Evolutionary conservation across 2,797 vertebrate genomes (phyloP), one percentile per base, ranked within the genome.

Genomic region (Danio jaintianensis): DNA sequence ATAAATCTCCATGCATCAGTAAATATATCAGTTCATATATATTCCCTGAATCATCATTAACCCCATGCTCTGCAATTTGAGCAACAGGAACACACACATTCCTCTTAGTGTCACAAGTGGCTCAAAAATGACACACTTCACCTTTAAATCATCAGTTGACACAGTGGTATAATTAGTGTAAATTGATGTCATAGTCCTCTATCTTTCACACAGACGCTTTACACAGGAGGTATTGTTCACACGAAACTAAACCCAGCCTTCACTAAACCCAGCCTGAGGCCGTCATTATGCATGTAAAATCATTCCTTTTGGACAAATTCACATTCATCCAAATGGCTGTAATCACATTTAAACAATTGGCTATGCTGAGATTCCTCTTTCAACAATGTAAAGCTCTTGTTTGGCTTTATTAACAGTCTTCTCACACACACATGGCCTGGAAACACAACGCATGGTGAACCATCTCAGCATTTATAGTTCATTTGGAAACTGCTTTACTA

Each of bases 281-380:
- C 6, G 7, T 64, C 40, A 73, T 80, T 73, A 80, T 79, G 78
- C 77, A 67, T 84, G 79, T 74, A 63, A 85, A 83, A 86, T 84
- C 84, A 78, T 69, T 84, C 83, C 82, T 83, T 82, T 85, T 83
- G 79, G 80, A 79, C 72, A 66, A 75, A 76, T 85, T 81, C 48
- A 15, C 83, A 75, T 58, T 29, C 70, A 77, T 84, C 67, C 56
- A 12, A 64, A 61, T 2, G 18, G 55, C 55, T 79, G 85, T 86
- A 86, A 86, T 86, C 81, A 75, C 75, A 58, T 84, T 84, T 76
- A 63, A 68, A 80, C 70, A 81, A 84, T 86, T 62, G 70, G 78
- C 20, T 74, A 66, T 81, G 80, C 73, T 58, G 36, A 82, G 56
- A 50, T 73, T 78, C 53, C 40, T 62, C 66, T 81, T 84, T 73